Base-by-base conservation (phyloP, 2,797 vertebrate genomes). In the Acanthopagrus latus region DNA sequence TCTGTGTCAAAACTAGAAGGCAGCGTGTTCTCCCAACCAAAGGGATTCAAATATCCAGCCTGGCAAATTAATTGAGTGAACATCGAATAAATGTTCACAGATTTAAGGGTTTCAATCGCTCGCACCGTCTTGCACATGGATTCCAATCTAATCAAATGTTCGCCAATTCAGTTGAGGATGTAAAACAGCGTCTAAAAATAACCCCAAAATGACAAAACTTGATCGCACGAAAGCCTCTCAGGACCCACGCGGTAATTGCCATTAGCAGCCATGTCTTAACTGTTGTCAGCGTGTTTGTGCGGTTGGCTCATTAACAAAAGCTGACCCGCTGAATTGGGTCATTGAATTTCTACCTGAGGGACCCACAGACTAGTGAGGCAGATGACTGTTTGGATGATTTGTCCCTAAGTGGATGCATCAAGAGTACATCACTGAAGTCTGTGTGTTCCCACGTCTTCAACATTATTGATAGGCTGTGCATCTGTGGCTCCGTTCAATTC, bases 371-470 rank as follows among this genome's bases (percentile, higher is more conserved):
- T 78, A 90, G 83, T 79, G 82, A 93, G 88, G 86, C 90, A 91
- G 83, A 93, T 91, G 90, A 92, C 86, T 91, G 89, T 89, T 86
- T 81, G 86, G 82, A 89, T 92, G 91, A 94, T 92, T 91, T 89
- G 83, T 91, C 86, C 87, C 91, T 90, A 84, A 92, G 91, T 93
- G 89, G 89, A 89, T 88, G 85, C 88, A 91, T 90, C 82, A 90
- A 86, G 78, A 87, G 84, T 82, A 84, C 80, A 91, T 93, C 82
- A 80, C 65, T 14, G 69, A 67, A 86, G 79, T 88, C 78, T 48
- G 66, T 66, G 77, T 70, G 69, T 76, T 84, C 80, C 66, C 83
- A 80, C 47, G 41, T 90, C 87, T 62, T 81, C 55, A 78, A 21
- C 73, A 25, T 80, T 89, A 92, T 90, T 89, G 91, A 93, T 88